Conservation (phyloP, 2,888 invertebrate genomes). For the Heteropelma amictum region DNA sequence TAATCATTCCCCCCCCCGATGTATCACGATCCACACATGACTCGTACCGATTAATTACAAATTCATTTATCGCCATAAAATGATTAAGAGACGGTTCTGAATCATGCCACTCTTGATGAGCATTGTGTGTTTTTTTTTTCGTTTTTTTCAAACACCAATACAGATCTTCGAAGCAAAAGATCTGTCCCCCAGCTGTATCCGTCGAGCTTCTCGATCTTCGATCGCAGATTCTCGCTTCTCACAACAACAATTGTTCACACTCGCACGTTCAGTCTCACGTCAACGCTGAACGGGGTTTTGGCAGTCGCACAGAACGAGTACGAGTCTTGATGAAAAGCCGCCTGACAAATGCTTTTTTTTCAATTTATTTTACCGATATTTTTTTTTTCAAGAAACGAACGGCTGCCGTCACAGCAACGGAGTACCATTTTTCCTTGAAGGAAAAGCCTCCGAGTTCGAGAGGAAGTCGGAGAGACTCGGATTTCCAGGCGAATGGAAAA, state of each 20-base stretch:
- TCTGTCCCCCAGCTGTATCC: slow-evolving; percentile 51
- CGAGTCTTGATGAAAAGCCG: background rate
- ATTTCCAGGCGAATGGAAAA: slow-evolving; percentile 44
- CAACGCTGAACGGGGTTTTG: slow-evolving; percentile 66
- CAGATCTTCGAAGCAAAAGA: slow-evolving; percentile 58
- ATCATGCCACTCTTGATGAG: too few relatives aligned
- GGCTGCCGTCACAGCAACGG: slow-evolving; percentile 56
- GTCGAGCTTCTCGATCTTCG: slow-evolving; percentile 62
- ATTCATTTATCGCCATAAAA: too few relatives aligned
- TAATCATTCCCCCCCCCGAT: background rate
- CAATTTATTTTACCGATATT: slow-evolving; percentile 3
- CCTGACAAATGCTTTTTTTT: background rate
- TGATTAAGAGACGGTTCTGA: too few relatives aligned
- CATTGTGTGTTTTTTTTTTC: too few relatives aligned
- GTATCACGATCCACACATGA: too few relatives aligned
- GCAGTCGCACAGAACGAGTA: slow-evolving; percentile 64
- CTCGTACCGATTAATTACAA: too few relatives aligned
- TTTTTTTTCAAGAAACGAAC: slow-evolving; percentile 57
- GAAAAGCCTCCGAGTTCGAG: slow-evolving; percentile 46
- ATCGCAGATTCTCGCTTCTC: slow-evolving; percentile 68
- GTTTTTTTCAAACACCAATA: background rate
- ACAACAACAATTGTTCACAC: slow-evolving; percentile 68
- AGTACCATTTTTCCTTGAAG: slow-evolving; percentile 52
- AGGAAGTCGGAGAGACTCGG: slow-evolving; percentile 41
- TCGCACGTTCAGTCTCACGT: slow-evolving; percentile 71